Evolutionary conservation across 2,113 vertebrate genomes (phyloP).

Genomic region (Chinchilla lanigera): DNA sequence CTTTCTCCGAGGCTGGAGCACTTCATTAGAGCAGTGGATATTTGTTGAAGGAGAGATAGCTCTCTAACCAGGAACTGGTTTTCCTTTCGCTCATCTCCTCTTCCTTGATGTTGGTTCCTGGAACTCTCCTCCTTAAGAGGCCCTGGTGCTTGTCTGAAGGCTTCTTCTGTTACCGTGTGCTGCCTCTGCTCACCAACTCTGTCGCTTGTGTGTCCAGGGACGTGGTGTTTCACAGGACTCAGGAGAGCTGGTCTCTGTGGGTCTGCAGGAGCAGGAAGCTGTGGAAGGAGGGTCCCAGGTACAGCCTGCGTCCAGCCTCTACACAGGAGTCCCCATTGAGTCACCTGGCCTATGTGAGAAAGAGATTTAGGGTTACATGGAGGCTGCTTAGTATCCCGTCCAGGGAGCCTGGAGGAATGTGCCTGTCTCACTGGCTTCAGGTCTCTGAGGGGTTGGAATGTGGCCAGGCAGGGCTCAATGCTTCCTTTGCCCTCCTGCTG

Average conservation of each 20-base stretch:
- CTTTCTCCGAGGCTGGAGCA: background rate
- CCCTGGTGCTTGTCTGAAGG: background rate
- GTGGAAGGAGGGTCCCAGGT: background rate
- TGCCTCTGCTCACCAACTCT: background rate
- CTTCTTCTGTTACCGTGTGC: background rate
- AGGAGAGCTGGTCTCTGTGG: background rate
- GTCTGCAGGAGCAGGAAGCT: background rate
- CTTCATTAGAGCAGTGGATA: background rate
- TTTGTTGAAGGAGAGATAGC: constrained; percentile 28
- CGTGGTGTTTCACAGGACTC: background rate
- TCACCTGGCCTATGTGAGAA: background rate
- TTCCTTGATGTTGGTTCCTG: background rate
- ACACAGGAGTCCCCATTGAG: background rate
- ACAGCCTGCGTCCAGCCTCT: background rate
- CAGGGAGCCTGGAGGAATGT: constrained; percentile 56
- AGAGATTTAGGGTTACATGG: background rate
- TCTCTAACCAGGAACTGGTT: constrained; percentile 16
- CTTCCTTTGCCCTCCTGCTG: constrained; percentile 58
- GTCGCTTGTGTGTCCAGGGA: background rate
- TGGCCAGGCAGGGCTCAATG: constrained; percentile 18
- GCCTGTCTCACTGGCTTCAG: constrained; percentile 5
- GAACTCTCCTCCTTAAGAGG: background rate
- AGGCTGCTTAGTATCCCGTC: background rate
- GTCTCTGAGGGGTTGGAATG: constrained; percentile 62
- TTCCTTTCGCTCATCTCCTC: background rate